Evolutionary conservation across 2,797 vertebrate genomes (phyloP).

Genomic region (Erethizon dorsatum): DNA sequence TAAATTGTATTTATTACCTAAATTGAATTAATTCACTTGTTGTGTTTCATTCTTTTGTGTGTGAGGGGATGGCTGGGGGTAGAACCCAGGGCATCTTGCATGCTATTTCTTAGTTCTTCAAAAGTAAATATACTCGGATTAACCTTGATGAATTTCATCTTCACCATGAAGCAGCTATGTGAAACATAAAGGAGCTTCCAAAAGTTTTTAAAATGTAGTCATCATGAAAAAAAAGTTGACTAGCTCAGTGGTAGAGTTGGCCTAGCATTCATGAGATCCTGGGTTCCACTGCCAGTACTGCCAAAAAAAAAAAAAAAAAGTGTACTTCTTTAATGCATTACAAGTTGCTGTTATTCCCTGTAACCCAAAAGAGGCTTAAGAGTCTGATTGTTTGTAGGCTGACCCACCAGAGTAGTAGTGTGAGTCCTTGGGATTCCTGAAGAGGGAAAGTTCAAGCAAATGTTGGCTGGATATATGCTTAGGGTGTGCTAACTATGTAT

Average conservation of each 20-base stretch:
- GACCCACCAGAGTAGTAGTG: neutral
- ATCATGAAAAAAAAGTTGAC: neutral
- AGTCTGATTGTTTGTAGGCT: neutral
- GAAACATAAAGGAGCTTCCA: neutral
- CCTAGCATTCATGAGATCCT: neutral
- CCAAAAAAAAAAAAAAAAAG: neutral
- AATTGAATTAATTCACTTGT: neutral
- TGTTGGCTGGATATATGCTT: neutral
- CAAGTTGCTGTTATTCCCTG: neutral
- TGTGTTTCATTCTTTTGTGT: neutral
- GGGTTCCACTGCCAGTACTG: neutral
- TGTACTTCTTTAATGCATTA: neutral
- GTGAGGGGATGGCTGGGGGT: neutral
- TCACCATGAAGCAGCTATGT: neutral
- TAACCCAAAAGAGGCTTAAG: neutral
- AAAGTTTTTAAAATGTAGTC: neutral
- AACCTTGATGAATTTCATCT: neutral
- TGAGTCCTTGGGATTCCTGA: constrained; percentile 7
- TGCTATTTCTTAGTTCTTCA: neutral
- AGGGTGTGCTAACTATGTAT: neutral
- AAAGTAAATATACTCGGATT: neutral
- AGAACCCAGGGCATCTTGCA: neutral
- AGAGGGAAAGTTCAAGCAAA: neutral
- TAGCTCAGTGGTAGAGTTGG: neutral
- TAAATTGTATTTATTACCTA: neutral